phyloP scores from a whole-genome alignment of 2,797 vertebrate species.

The Mareca penelope region DNA sequence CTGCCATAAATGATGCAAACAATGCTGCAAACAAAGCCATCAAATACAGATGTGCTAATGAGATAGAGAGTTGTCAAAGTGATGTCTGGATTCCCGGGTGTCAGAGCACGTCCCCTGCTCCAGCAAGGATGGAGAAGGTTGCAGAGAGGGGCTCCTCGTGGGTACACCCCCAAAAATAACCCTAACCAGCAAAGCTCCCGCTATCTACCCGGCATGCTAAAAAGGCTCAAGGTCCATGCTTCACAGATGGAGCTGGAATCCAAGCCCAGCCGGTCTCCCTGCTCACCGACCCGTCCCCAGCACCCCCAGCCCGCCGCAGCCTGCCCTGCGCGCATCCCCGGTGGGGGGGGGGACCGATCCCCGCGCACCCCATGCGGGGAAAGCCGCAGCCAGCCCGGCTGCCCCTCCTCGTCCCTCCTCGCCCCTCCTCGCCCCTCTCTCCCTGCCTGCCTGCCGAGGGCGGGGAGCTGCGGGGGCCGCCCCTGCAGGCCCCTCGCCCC shows the following conservation, averaged over 20 bases:
- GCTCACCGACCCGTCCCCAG: not conserved
- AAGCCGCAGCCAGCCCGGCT: too few relatives aligned
- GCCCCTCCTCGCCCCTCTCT: too few relatives aligned
- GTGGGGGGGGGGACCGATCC: too few relatives aligned
- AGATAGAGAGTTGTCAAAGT: not conserved
- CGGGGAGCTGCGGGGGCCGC: too few relatives aligned
- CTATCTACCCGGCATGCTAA: fast-evolving
- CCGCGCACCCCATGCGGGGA: too few relatives aligned
- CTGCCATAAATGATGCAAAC: not conserved
- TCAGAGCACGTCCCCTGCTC: fast-evolving
- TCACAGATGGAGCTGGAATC: not conserved
- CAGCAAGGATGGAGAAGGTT: not conserved
- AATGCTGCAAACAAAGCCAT: not conserved
- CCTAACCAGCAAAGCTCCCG: not conserved
- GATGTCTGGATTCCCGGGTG: not conserved
- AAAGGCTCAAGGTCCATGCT: not conserved
- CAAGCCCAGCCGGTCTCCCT: not conserved
- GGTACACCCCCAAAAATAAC: not conserved
- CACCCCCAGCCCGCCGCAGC: too few relatives aligned
- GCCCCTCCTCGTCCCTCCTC: too few relatives aligned
- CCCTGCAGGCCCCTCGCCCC: too few relatives aligned
- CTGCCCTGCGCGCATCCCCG: too few relatives aligned
- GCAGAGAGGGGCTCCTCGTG: not conserved
- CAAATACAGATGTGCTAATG: not conserved
- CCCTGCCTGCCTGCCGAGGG: too few relatives aligned